A percentile compares a stretch with the other conserved stretches of the same genome.
Conservation (phyloP, 2,113 vertebrate species). For the Paradoxurus hermaphroditus region DNA sequence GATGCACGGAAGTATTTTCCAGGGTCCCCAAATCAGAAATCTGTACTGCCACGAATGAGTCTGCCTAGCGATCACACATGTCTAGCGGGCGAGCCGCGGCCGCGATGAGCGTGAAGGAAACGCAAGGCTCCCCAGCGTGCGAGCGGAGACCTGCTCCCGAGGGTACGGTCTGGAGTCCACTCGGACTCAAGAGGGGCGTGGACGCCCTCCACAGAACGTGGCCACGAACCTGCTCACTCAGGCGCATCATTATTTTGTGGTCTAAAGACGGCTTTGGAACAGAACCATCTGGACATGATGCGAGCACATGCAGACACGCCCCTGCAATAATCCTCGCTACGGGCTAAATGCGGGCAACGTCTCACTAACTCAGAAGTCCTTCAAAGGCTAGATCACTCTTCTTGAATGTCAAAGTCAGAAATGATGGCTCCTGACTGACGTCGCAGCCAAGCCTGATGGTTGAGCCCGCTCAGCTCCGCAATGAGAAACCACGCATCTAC, state of each 20-base stretch:
- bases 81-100: rapidly evolving
- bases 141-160: neutral
- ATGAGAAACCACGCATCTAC: neutral
- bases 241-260: neutral
- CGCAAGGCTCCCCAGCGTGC: rapidly evolving
- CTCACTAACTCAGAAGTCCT: neutral
- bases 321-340: rapidly evolving
- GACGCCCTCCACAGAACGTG: rapidly evolving
- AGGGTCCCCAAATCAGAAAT: neutral
- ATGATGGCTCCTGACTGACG: neutral
- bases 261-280: neutral
- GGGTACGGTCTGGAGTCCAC: neutral
- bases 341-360: rapidly evolving
- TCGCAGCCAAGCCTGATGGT: rapidly evolving
- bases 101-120: rapidly evolving
- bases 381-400: neutral
- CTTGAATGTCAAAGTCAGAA: neutral
- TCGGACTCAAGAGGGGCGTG: rapidly evolving
- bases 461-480: rapidly evolving
- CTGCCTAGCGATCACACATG: neutral
- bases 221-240: rapidly evolving
- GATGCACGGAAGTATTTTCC: rapidly evolving
- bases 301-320: rapidly evolving
- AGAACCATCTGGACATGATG: neutral
- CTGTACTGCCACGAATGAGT: neutral